Evolutionary conservation across 2,888 invertebrate species (phyloP).

Genomic region (Drosophila robusta): DNA sequence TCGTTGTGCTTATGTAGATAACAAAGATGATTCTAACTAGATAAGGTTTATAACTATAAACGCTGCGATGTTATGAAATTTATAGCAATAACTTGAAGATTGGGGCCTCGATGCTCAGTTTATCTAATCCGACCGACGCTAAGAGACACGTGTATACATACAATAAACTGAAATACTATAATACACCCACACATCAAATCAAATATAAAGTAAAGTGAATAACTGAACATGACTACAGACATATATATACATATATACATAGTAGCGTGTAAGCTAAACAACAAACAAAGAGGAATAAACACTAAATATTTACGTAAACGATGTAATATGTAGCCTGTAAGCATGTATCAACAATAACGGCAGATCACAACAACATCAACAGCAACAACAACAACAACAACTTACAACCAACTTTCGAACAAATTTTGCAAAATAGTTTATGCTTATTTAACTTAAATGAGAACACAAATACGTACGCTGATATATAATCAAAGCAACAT

Average conservation of each 20-base stretch:
- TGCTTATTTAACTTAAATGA: conserved; percentile 60
- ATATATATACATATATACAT: conserved; percentile 57
- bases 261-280: conserved; percentile 61
- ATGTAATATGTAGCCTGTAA: conserved; percentile 65
- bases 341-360: conserved; percentile 57
- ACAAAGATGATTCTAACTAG: conserved; percentile 52
- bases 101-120: conserved; percentile 52
- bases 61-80: conserved; percentile 31
- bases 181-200: conserved; percentile 4
- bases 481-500: conserved; percentile 52
- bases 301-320: conserved; percentile 56
- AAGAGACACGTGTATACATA: conserved; percentile 44
- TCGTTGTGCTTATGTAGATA: conserved; percentile 46
- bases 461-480: conserved; percentile 70
- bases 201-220: neutral
- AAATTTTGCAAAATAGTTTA: conserved; percentile 61
- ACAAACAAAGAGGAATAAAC: conserved; percentile 25
- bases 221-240: conserved; percentile 51
- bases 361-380: conserved; percentile 64
- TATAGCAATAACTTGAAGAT: conserved; percentile 66
- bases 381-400: conserved; percentile 32
- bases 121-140: conserved; percentile 73
- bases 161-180: conserved; percentile 28
- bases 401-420: conserved; percentile 62
- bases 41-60: conserved; percentile 33